Evolutionary conservation across 2,888 invertebrate genomes (phyloP), one percentile per base, ranked within the genome.

Genomic region (Drosophila tanythrix): DNA sequence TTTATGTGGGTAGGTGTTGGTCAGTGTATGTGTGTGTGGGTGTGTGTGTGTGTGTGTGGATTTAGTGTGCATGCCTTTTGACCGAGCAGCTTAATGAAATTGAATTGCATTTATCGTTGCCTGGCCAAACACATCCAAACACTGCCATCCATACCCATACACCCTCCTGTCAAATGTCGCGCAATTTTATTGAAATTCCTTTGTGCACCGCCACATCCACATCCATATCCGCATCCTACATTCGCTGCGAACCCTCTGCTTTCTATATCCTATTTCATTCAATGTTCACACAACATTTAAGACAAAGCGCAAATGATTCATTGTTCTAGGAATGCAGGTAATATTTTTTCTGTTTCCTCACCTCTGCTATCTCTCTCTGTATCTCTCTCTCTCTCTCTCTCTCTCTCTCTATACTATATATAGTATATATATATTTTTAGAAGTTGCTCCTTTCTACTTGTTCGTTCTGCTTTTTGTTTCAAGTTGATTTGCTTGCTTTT

Each of bases 291-390:
- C 31, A 33, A 46, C 48, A 61, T 55, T 70, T 60, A 13, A 74
- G 69, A 78, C 74, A 77, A 74, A 66, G 63, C 50, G 8, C 64
- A 43, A 74, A 81, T 77, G 77, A 81, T 83, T 86, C 83, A 81
- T 83, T 86, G 78, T 57, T 60, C 64, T 59, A 38, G 72, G 70
- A 81, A 81, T 86, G 73, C 84, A 83, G 83, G 83, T 83, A 72
- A 83, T 86, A 74, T 69, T 62, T 68, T 63, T 67, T 40, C n/a
- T 29, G 5, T 29, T 10, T 48, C 50, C 31, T 21, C 27, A 50
- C 48, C 21, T 15, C 46, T 25, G 18, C n/a, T 3, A 15, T 10
- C 21, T 27, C 4, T 31, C 40, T 31, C 43, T 11, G 33, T 8
- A 38, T 15, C 27, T 5, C 5, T 40, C 0, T 40, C n/a, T n/a